phyloP scores from a whole-genome alignment of 2,888 invertebrate species.

The Pardosa pseudoannulata region DNA sequence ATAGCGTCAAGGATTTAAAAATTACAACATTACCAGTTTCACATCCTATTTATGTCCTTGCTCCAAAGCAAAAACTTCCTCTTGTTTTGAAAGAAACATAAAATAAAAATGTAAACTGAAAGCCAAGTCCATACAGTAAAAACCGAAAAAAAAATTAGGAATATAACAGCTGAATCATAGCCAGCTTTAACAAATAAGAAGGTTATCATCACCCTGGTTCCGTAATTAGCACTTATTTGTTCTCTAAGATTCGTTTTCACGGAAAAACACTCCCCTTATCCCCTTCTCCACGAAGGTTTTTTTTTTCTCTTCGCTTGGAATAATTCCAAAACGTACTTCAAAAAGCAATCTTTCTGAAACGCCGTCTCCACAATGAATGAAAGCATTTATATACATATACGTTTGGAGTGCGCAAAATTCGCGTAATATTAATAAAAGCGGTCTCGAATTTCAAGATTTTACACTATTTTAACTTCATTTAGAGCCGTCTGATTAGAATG shows the following conservation, averaged over 20 bases:
- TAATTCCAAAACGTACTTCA: not conserved
- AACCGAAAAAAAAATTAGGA: too few relatives aligned
- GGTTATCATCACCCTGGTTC: not conserved
- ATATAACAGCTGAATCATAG: not conserved
- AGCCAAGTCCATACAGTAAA: too few relatives aligned
- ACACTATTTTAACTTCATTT: slow-evolving; percentile 23
- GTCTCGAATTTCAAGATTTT: not conserved
- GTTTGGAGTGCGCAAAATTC: not conserved
- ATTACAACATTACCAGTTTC: too few relatives aligned
- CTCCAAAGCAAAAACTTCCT: too few relatives aligned
- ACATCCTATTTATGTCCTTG: too few relatives aligned
- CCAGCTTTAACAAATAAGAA: not conserved
- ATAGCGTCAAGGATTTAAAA: too few relatives aligned
- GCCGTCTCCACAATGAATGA: too few relatives aligned
- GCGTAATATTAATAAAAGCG: slow-evolving; percentile 5
- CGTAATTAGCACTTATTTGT: not conserved
- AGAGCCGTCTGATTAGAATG: slow-evolving; percentile 36
- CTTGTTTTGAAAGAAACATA: too few relatives aligned
- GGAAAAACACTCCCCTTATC: not conserved
- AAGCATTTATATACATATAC: too few relatives aligned
- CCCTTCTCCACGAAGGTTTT: not conserved
- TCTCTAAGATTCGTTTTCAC: not conserved
- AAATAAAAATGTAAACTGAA: too few relatives aligned
- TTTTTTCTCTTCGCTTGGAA: not conserved
- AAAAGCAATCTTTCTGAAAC: not conserved